Conservation (phyloP, 2,888 invertebrate species). For the Latheticus oryzae region DNA sequence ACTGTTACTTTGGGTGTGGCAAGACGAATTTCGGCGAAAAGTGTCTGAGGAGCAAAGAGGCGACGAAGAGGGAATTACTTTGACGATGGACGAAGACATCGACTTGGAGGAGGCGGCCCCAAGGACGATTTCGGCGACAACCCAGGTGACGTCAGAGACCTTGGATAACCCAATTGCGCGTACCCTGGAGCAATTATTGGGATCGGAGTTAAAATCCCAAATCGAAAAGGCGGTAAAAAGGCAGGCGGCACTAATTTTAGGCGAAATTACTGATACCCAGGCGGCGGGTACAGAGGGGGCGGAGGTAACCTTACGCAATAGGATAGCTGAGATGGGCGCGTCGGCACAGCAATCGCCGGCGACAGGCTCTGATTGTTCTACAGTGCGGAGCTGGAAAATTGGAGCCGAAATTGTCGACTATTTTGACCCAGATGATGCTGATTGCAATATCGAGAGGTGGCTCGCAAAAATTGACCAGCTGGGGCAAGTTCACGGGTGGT, state of each 20-base stretch:
- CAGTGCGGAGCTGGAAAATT: no score
- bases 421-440: constrained; percentile 45
- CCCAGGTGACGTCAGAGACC: not conserved
- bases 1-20: no score
- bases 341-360: no score
- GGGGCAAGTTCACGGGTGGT: constrained; percentile 46
- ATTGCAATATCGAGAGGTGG: constrained; percentile 43
- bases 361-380: no score
- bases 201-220: not conserved
- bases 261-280: not conserved
- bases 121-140: not conserved
- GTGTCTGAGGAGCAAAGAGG: not conserved
- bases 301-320: no score
- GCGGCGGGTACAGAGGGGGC: no score
- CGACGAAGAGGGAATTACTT: not conserved
- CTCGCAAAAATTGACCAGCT: constrained; percentile 43
- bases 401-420: constrained; percentile 37
- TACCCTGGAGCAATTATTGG: not conserved
- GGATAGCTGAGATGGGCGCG: no score
- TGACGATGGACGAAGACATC: not conserved
- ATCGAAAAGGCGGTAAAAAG: not conserved
- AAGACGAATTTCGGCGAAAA: no score
- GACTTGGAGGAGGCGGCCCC: no score
- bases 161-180: not conserved
- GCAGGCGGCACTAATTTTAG: constrained; percentile 1